These are phyloP conservation scores for Protosalanx chinensis DNA, from an alignment of 2,797 vertebrate genomes.

Conservation along the genomic window DNA sequence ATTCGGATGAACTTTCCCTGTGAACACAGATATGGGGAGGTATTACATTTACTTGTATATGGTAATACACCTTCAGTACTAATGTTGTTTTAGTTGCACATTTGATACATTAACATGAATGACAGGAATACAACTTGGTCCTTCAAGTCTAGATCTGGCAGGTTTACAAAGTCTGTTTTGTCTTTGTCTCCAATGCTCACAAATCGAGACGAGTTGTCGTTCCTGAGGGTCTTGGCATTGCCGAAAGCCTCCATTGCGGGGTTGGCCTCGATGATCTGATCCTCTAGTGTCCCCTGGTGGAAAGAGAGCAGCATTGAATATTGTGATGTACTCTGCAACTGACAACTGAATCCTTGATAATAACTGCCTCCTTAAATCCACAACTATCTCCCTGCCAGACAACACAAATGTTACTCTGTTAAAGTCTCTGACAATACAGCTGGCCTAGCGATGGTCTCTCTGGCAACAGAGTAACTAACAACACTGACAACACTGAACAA, in stretches of 20 bases:
- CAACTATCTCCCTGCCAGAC: background rate
- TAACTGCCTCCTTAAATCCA: no score
- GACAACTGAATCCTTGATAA: no score
- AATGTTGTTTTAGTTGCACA: no score
- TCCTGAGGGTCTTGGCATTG: conserved; percentile 92
- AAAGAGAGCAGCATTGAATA: background rate
- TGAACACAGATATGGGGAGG: conserved; percentile 1
- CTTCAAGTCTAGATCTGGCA: no score
- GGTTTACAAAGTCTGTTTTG: background rate
- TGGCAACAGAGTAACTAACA: background rate
- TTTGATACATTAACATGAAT: no score
- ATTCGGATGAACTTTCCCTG: conserved; percentile 96
- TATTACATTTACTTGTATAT: background rate
- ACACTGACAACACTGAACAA: background rate
- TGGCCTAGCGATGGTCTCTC: background rate
- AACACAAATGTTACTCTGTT: background rate
- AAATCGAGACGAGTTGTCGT: conserved; percentile 94
- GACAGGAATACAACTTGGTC: no score
- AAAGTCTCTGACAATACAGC: background rate
- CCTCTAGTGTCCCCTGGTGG: conserved; percentile 86
- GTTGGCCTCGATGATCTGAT: conserved; percentile 96
- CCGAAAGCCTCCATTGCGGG: conserved; percentile 96
- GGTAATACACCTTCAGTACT: no score
- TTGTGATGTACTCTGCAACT: no score
- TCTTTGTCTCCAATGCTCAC: conserved; percentile 68